A percentile compares a stretch with the other conserved stretches of the same genome.
Conservation (phyloP, 2,797 vertebrate species). For the Cyprinodon diabolis region DNA sequence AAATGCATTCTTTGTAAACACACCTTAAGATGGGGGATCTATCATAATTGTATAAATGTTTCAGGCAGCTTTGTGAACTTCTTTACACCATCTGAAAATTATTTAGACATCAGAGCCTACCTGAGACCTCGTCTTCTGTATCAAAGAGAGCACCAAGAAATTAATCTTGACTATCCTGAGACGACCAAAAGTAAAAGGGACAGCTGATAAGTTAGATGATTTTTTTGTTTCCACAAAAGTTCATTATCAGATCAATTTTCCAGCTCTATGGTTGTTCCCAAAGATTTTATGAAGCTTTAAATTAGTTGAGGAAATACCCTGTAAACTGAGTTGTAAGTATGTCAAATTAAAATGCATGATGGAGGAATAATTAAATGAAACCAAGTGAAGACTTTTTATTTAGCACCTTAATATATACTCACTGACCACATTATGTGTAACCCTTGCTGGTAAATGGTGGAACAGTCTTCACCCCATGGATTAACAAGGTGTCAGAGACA, state of each 20-base stretch:
- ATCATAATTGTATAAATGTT: too few relatives aligned
- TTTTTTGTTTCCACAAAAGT: neutral
- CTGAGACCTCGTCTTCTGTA: neutral
- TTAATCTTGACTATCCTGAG: neutral
- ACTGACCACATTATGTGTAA: neutral
- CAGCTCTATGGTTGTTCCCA: neutral
- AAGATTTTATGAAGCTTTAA: slow-evolving; percentile 5
- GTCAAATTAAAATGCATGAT: neutral
- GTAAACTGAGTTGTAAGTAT: neutral
- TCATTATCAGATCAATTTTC: neutral
- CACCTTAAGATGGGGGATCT: neutral
- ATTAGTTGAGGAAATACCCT: neutral
- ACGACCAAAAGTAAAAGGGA: neutral
- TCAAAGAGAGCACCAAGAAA: neutral
- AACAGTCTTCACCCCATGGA: neutral
- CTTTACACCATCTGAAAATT: neutral
- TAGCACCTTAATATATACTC: neutral
- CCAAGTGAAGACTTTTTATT: neutral
- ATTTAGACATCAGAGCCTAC: neutral
- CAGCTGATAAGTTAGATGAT: neutral
- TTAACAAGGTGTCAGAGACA: neutral
- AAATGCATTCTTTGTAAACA: too few relatives aligned
- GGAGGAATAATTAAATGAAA: slow-evolving; percentile 2
- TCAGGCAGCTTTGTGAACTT: too few relatives aligned
- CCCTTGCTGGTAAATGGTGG: neutral